Percentiles rank a stretch among this genome's conserved stretches.
Evolutionary conservation across 2,797 vertebrate genomes (phyloP).

Genomic region (Lithobates sylvaticus): DNA sequence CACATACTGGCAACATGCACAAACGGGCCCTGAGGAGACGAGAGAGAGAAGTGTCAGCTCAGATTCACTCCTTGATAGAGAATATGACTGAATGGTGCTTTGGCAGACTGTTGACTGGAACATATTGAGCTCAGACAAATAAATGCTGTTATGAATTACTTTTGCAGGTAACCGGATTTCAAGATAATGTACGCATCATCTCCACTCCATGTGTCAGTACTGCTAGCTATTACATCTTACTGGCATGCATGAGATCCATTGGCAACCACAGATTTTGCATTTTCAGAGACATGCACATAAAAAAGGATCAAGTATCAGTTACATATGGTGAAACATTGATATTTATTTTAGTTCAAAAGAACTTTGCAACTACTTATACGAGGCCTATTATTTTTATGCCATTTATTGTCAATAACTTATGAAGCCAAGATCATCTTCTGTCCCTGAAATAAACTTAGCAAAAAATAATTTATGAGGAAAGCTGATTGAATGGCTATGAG

Average conservation of each 20-base stretch:
- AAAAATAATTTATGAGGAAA: too few species aligned
- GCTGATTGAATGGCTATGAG: too few species aligned
- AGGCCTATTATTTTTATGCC: too few species aligned
- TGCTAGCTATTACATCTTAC: not conserved
- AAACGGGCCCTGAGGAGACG: slow-evolving; percentile 86
- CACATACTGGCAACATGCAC: slow-evolving; percentile 97
- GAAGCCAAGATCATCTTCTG: too few species aligned
- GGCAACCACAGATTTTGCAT: not conserved
- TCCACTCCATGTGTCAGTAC: not conserved
- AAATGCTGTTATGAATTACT: slow-evolving; percentile 13
- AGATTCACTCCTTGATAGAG: slow-evolving; percentile 12
- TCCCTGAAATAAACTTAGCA: too few species aligned
- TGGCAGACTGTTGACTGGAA: slow-evolving; percentile 14
- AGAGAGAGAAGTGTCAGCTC: not conserved
- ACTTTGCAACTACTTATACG: not conserved
- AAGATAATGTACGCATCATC: not conserved
- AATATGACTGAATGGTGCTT: slow-evolving; percentile 5
- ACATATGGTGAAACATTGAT: not conserved
- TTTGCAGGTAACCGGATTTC: slow-evolving; percentile 20
- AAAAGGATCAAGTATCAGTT: not conserved
- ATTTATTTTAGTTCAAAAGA: not conserved
- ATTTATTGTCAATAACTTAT: too few species aligned
- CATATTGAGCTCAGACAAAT: slow-evolving; percentile 29
- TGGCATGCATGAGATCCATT: not conserved
- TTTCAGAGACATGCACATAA: not conserved